Conservation (phyloP, 2,797 vertebrate genomes). For the Chiroxiphia lanceolata region DNA sequence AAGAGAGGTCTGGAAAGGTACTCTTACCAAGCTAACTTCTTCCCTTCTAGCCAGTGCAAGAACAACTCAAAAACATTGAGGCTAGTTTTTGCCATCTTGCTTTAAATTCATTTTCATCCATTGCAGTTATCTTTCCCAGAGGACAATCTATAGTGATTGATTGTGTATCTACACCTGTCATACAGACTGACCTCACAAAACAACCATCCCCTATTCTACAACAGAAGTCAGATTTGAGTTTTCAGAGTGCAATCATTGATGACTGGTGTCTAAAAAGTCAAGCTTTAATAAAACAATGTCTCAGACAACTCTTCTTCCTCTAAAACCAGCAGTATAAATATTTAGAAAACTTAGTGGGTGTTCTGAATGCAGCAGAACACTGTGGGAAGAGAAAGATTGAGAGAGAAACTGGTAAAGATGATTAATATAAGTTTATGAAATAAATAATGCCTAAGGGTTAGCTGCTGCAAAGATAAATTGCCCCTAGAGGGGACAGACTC, state of each 20-base stretch:
- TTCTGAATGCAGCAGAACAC: not conserved
- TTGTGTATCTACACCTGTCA: not conserved
- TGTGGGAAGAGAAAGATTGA: not conserved
- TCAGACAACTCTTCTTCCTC: not conserved
- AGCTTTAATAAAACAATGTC: not conserved
- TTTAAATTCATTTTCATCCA: not conserved
- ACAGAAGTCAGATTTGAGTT: not conserved
- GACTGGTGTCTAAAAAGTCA: not conserved
- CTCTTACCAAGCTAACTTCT: not conserved
- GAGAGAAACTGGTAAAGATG: not conserved
- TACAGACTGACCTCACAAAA: not conserved
- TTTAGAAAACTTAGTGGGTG: not conserved
- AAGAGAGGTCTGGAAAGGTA: not conserved
- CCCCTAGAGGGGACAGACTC: not conserved
- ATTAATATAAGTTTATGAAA: slow-evolving; percentile 28
- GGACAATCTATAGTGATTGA: not conserved
- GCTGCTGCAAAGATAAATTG: slow-evolving; percentile 29
- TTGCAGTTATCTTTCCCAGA: not conserved
- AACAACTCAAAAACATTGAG: not conserved
- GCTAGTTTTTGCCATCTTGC: not conserved
- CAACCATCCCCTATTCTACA: not conserved
- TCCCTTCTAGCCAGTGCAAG: not conserved
- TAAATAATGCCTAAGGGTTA: slow-evolving; percentile 45
- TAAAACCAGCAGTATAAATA: not conserved
- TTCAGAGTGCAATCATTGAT: not conserved